A percentile compares a stretch with the other conserved stretches of the same genome.
Conservation (phyloP, 2,797 vertebrate genomes). For the Philypnodon macrostomus region DNA sequence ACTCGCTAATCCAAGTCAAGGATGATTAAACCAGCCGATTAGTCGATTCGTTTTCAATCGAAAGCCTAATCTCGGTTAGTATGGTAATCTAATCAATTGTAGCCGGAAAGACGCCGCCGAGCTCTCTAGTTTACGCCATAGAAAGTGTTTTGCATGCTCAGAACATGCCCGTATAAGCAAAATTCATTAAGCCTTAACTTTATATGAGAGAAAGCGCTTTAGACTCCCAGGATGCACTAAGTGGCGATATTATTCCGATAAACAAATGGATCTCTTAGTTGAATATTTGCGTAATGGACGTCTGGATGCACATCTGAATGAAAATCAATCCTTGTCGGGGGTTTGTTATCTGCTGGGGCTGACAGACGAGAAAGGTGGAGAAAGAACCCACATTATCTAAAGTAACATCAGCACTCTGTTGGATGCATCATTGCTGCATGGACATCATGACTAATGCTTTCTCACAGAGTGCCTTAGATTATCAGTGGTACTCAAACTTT, state of each 20-base stretch:
- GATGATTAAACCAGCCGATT: slow-evolving; percentile 36
- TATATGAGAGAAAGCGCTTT: slow-evolving; percentile 1
- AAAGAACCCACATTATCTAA: slow-evolving; percentile 46
- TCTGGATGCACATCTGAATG: slow-evolving; percentile 40
- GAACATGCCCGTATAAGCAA: not conserved
- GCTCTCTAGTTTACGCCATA: slow-evolving; percentile 9
- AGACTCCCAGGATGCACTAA: not conserved
- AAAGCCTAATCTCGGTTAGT: slow-evolving; percentile 40
- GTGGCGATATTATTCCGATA: slow-evolving; percentile 4
- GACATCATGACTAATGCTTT: slow-evolving; percentile 43
- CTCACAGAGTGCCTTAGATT: slow-evolving; percentile 24
- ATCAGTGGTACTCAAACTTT: no score
- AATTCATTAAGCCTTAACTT: not conserved
- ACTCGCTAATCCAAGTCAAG: slow-evolving; percentile 44
- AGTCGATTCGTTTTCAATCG: slow-evolving; percentile 32
- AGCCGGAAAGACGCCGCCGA: slow-evolving; percentile 8
- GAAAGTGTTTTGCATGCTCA: slow-evolving; percentile 2
- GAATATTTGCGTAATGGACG: slow-evolving; percentile 62
- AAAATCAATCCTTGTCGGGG: slow-evolving; percentile 59
- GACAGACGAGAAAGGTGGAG: slow-evolving; percentile 18
- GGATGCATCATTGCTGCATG: slow-evolving; percentile 32
- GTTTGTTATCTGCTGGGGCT: slow-evolving; percentile 42
- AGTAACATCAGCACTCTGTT: slow-evolving; percentile 45
- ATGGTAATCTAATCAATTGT: slow-evolving; percentile 52
- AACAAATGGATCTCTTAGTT: slow-evolving; percentile 14